Conservation (phyloP, 2,888 invertebrate species). For the Nephrocerus scutellatus region DNA sequence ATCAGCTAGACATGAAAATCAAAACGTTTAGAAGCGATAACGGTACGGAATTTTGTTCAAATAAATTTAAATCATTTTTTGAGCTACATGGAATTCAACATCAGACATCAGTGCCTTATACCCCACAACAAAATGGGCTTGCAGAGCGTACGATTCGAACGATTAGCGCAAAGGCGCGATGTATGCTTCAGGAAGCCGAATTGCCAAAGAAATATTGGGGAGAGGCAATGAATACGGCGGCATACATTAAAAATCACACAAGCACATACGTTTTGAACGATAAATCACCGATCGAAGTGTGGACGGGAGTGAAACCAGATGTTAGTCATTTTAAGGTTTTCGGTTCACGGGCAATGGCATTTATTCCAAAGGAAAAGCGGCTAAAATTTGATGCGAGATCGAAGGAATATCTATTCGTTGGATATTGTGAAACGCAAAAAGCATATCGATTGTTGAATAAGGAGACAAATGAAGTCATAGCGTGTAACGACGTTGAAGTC, state of each 20-base stretch:
- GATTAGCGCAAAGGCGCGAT: constrained; percentile 14
- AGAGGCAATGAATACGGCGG: constrained; percentile 27
- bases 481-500: constrained; percentile 1
- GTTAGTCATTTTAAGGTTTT: constrained; percentile 36
- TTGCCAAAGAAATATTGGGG: constrained; percentile 28
- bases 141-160: constrained; percentile 13
- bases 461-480: background rate
- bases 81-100: constrained; percentile 4
- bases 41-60: constrained; percentile 7
- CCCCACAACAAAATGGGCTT: constrained; percentile 12
- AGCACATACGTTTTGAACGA: constrained; percentile 2
- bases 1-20: constrained; percentile 1
- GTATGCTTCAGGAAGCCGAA: constrained; percentile 15
- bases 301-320: constrained; percentile 32
- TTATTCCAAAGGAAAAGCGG: constrained; percentile 33
- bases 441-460: constrained; percentile 2
- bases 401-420: constrained; percentile 14
- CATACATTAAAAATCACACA: constrained; percentile 6
- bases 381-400: constrained; percentile 32
- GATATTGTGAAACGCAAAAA: background rate
- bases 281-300: constrained; percentile 36
- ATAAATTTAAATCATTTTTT: constrained; percentile 1
- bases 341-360: constrained; percentile 30
- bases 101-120: constrained; percentile 7
- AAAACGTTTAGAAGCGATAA: constrained; percentile 17